Evolutionary conservation across 1,140 invertebrate genomes (phyloP).

Genomic region (Drosophila asahinai): DNA sequence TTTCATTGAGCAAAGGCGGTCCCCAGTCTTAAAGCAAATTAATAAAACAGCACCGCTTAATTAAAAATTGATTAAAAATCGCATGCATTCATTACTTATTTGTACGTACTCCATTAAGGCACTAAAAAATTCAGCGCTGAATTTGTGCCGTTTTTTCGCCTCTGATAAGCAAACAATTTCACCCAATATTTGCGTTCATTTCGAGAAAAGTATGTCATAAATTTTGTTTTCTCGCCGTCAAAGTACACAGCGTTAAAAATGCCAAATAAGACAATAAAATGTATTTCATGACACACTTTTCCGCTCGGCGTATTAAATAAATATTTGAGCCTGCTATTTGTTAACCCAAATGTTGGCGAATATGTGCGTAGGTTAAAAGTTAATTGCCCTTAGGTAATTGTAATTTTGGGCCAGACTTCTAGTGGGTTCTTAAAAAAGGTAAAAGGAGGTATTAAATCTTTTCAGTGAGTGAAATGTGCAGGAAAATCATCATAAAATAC

Average conservation of each 20-base stretch:
- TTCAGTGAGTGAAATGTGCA: no score
- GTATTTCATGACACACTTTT: conserved; percentile 62
- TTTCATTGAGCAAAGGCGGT: conserved; percentile 30
- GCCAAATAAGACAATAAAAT: conserved; percentile 61
- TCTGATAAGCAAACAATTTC: conserved; percentile 49
- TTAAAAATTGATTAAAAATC: conserved; percentile 15
- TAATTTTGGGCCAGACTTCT: conserved; percentile 7
- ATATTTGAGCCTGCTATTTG: conserved; percentile 52
- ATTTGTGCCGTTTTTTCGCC: conserved; percentile 14
- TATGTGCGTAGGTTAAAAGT: conserved; percentile 26
- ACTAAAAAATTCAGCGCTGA: conserved; percentile 2
- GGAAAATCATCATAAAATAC: background rate
- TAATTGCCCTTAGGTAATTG: conserved; percentile 21
- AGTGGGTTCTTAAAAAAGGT: background rate
- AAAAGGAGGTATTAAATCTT: background rate
- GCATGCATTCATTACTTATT: conserved; percentile 17
- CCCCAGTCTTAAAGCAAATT: background rate
- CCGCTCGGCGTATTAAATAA: conserved; percentile 48
- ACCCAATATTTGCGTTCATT: conserved; percentile 55
- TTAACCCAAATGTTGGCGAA: conserved; percentile 27
- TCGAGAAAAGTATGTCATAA: conserved; percentile 57
- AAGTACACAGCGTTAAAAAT: conserved; percentile 40
- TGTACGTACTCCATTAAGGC: conserved; percentile 13
- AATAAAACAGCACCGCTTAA: conserved; percentile 14
- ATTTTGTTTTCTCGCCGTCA: conserved; percentile 47